A percentile compares a stretch with the other conserved stretches of the same genome.
phyloP scores from a whole-genome alignment of 2,888 invertebrate species.

The Pachymerium ferrugineum region DNA sequence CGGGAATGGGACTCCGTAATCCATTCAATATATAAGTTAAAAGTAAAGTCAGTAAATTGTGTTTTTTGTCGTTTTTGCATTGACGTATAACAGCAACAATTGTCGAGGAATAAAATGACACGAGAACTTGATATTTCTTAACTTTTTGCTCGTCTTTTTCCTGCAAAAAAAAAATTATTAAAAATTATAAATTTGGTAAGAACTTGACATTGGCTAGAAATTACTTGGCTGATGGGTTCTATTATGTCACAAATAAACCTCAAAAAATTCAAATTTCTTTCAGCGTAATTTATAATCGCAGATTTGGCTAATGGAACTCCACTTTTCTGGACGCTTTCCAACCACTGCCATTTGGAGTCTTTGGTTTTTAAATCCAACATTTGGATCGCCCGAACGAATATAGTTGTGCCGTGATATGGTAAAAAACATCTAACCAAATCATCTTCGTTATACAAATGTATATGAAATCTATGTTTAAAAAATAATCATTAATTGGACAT shows the following conservation, averaged over 20 bases:
- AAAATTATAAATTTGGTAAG: neutral
- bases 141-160: neutral
- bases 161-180: neutral
- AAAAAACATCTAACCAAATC: conserved; percentile 72
- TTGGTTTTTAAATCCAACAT: conserved; percentile 55
- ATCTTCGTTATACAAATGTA: conserved; percentile 81
- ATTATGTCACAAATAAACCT: neutral
- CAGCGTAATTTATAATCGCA: neutral
- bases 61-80: neutral
- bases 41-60: neutral
- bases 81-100: neutral
- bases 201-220: neutral
- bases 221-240: neutral
- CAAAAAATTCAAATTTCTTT: neutral
- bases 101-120: neutral
- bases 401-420: conserved; percentile 88
- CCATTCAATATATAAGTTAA: conserved; percentile 5
- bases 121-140: neutral
- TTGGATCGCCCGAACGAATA: conserved; percentile 75
- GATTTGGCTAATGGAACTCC: conserved; percentile 17
- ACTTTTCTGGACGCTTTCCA: neutral
- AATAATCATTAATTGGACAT: conserved; percentile 28
- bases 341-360: neutral
- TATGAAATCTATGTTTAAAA: conserved; percentile 60
- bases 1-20: neutral